phyloP scores from a whole-genome alignment of 2,888 invertebrate genomes.

The Drosophila meridiana region DNA sequence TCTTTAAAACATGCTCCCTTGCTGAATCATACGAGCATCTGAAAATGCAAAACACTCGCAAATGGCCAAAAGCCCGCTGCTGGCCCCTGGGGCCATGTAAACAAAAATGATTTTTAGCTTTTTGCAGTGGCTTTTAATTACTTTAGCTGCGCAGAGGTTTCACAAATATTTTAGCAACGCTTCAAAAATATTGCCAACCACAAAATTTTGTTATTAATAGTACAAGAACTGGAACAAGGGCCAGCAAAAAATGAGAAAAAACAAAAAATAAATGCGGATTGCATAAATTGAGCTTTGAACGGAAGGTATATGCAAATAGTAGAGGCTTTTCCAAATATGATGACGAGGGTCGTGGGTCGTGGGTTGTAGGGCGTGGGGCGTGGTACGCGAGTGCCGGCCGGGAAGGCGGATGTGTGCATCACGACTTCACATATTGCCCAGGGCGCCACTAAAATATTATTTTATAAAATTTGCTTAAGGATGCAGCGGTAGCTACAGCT shows the following conservation, averaged over 20 bases:
- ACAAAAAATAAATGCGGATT: conserved; percentile 24
- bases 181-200: conserved; percentile 46
- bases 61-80: conserved; percentile 2
- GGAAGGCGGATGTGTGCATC: conserved; percentile 58
- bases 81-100: background rate
- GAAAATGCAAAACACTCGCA: conserved; percentile 14
- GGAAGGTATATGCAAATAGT: conserved; percentile 62
- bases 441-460: conserved; percentile 79
- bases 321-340: conserved; percentile 66
- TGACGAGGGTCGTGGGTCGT: conserved; percentile 21
- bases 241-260: conserved; percentile 7
- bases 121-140: conserved; percentile 54
- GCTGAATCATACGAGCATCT: background rate
- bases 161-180: conserved; percentile 56
- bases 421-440: conserved; percentile 74
- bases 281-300: conserved; percentile 59
- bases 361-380: background rate
- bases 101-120: conserved; percentile 15
- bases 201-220: conserved; percentile 34
- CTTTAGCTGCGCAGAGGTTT: conserved; percentile 35
- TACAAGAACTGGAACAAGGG: conserved; percentile 11
- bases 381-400: conserved; percentile 5
- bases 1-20: background rate
- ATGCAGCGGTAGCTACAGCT: conserved; percentile 50
- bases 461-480: conserved; percentile 79